phyloP scores from a whole-genome alignment of 2,888 invertebrate genomes.

The Horisme vitalbata region DNA sequence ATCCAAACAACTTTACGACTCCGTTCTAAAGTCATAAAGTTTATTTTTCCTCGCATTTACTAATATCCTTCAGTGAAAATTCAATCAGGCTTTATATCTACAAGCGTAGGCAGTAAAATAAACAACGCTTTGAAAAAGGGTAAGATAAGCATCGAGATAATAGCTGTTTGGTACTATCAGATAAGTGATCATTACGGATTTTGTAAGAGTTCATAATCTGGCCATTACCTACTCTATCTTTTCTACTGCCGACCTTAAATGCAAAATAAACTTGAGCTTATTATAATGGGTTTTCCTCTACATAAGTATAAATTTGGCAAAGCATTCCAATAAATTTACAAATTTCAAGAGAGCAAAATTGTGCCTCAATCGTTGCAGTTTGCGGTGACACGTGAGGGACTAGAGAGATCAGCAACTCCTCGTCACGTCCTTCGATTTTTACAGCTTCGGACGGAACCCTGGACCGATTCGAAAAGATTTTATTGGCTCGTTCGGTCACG shows the following conservation, averaged over 20 bases:
- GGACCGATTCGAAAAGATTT: conserved; percentile 61
- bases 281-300: conserved; percentile 5
- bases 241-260: too few relatives aligned
- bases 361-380: conserved; percentile 31
- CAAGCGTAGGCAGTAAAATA: conserved; percentile 20
- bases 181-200: neutral
- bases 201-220: too few relatives aligned
- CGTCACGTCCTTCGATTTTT: conserved; percentile 66
- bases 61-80: conserved; percentile 20
- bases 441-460: conserved; percentile 50
- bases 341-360: conserved; percentile 19
- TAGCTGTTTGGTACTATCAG: too few relatives aligned
- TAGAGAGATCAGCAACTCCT: conserved; percentile 38
- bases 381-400: conserved; percentile 35
- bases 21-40: conserved; percentile 26
- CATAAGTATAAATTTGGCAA: neutral
- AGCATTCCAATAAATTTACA: neutral
- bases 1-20: conserved; percentile 34
- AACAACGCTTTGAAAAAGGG: conserved; percentile 1
- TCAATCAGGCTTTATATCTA: conserved; percentile 13
- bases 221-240: too few relatives aligned
- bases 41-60: conserved; percentile 23
- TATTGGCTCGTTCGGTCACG: conserved; percentile 73
- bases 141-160: too few relatives aligned
- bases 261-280: too few relatives aligned